Evolutionary conservation across 2,888 invertebrate species (phyloP).

Genomic region (Lepas anatifera): DNA sequence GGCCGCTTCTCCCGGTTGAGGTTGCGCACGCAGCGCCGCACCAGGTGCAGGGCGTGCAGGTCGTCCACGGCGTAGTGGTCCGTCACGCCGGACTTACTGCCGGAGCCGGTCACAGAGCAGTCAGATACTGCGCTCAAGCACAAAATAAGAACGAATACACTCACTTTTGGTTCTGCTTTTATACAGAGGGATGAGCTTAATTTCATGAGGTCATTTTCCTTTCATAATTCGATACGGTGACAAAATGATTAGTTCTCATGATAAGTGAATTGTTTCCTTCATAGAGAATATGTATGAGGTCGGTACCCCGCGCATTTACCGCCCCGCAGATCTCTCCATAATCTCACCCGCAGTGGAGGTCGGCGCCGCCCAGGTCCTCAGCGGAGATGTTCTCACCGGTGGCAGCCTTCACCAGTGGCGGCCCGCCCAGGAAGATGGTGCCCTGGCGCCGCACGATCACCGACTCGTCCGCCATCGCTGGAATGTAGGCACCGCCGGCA

Average conservation of each 20-base stretch:
- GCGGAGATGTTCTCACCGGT: slow-evolving; percentile 69
- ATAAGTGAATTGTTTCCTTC: too few relatives aligned
- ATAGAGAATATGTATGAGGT: too few relatives aligned
- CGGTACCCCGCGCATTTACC: too few relatives aligned
- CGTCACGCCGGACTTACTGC: slow-evolving; percentile 82
- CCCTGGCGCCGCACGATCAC: slow-evolving; percentile 89
- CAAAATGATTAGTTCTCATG: too few relatives aligned
- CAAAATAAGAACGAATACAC: too few relatives aligned
- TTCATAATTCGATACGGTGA: too few relatives aligned
- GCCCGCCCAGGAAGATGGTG: slow-evolving; percentile 94
- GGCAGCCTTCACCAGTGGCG: slow-evolving; percentile 92
- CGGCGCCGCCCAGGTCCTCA: slow-evolving; percentile 91
- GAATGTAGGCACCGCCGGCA: slow-evolving; percentile 98
- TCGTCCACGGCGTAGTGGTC: slow-evolving; percentile 95
- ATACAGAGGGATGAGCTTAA: too few relatives aligned
- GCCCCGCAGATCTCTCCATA: too few relatives aligned
- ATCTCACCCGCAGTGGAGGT: slow-evolving; percentile 59
- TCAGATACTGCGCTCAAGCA: too few relatives aligned
- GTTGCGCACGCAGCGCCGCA: slow-evolving; percentile 67
- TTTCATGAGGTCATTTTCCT: too few relatives aligned
- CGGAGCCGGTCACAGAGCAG: neutral
- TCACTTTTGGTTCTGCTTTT: too few relatives aligned
- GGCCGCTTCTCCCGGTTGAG: slow-evolving; percentile 43
- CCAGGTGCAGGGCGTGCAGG: slow-evolving; percentile 76
- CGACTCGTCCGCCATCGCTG: slow-evolving; percentile 93